Conservation (phyloP, 2,888 invertebrate genomes). For the Octodonta nipae region DNA sequence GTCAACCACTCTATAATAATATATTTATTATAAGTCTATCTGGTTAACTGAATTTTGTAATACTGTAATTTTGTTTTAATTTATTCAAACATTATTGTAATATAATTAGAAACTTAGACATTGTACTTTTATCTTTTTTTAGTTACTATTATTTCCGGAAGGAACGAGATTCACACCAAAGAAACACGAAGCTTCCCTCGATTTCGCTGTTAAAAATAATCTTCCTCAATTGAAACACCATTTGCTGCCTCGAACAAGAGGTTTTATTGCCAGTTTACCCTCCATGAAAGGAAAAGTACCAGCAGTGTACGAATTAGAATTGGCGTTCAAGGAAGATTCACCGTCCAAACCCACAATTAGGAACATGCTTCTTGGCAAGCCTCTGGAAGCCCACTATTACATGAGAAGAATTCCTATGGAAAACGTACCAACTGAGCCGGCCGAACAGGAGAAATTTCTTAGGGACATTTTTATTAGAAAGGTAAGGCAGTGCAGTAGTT, state of each 20-base stretch:
- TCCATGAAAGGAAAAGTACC: constrained; percentile 60
- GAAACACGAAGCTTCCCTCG: constrained; percentile 76
- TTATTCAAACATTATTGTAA: neutral
- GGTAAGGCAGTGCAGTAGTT: no score
- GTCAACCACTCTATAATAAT: no score
- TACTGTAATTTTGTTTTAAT: neutral
- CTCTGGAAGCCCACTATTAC: constrained; percentile 60
- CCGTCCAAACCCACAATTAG: constrained; percentile 64
- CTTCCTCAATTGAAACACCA: constrained; percentile 77
- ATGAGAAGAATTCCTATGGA: constrained; percentile 71
- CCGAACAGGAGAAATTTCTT: constrained; percentile 64
- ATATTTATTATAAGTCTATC: no score
- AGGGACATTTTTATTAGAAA: constrained; percentile 70
- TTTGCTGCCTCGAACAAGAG: constrained; percentile 86
- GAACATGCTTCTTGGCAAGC: constrained; percentile 59
- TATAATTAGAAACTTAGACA: neutral
- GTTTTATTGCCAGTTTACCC: constrained; percentile 76
- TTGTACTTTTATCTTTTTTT: constrained; percentile 8
- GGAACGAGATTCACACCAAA: constrained; percentile 81
- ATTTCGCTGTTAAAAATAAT: constrained; percentile 76
- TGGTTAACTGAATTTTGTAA: no score
- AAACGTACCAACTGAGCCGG: constrained; percentile 62
- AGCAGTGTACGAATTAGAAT: constrained; percentile 71
- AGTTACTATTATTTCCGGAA: constrained; percentile 82
- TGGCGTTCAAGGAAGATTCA: constrained; percentile 54